A percentile compares a stretch with the other conserved stretches of the same genome.
These are phyloP conservation scores for Epinotia demarniana DNA, from an alignment of 2,888 invertebrate species.

Conservation along the genomic window DNA sequence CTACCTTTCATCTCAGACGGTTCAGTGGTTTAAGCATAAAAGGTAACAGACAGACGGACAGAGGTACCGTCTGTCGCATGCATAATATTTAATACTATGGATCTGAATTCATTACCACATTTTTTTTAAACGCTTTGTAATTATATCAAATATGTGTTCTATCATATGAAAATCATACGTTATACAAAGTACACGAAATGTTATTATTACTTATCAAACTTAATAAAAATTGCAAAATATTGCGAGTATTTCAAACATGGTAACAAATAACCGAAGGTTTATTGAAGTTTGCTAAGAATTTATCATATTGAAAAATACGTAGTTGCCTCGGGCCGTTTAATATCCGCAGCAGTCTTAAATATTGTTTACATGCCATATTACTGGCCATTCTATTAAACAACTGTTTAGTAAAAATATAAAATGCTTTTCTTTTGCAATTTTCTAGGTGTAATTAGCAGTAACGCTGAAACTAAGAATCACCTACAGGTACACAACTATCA, in stretches of 20 bases:
- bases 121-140: too few relatives aligned
- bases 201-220: slow-evolving; percentile 47
- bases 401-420: slow-evolving; percentile 10
- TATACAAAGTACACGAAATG: neutral
- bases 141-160: too few relatives aligned
- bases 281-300: slow-evolving; percentile 66
- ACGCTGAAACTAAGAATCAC: too few relatives aligned
- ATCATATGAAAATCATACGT: neutral
- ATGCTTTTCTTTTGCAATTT: neutral
- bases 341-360: slow-evolving; percentile 62
- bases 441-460: too few relatives aligned
- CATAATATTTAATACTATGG: too few relatives aligned
- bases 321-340: slow-evolving; percentile 61
- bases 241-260: slow-evolving; percentile 62
- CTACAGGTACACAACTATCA: too few relatives aligned
- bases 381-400: slow-evolving; percentile 22
- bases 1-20: too few relatives aligned
- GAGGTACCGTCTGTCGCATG: too few relatives aligned
- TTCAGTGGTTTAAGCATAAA: too few relatives aligned
- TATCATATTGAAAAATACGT: slow-evolving; percentile 67
- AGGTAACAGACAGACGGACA: too few relatives aligned
- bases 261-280: slow-evolving; percentile 54
- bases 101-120: too few relatives aligned
- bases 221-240: slow-evolving; percentile 55
- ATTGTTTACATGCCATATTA: slow-evolving; percentile 50